A percentile compares a stretch with the other conserved stretches of the same genome.
phyloP scores from a whole-genome alignment of 2,797 vertebrate species.

The Sorex maritimensis region DNA sequence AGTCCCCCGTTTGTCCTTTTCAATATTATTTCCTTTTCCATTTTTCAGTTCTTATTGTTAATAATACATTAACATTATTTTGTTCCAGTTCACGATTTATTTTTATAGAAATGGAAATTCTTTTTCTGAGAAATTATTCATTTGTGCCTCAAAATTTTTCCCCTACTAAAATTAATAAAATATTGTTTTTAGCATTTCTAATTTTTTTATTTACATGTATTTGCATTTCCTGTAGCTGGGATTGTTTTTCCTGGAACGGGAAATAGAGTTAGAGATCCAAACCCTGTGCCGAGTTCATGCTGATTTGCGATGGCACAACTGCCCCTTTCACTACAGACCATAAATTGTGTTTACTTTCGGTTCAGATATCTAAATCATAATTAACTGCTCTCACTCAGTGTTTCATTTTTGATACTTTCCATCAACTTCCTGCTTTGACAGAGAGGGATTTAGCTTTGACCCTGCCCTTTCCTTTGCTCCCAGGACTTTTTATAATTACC shows the following conservation, averaged over 20 bases:
- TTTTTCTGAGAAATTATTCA: not conserved
- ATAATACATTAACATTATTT: too few species aligned
- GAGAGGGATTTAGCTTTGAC: not conserved
- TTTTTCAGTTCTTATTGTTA: too few species aligned
- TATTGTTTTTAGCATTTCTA: not conserved
- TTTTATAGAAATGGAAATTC: conserved; percentile 4
- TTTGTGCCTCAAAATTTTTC: not conserved
- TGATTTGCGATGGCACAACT: too few species aligned
- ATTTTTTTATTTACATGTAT: not conserved
- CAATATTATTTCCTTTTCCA: too few species aligned
- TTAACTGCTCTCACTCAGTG: not conserved
- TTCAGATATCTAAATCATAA: not conserved
- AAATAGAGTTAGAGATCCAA: not conserved
- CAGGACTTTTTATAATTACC: not conserved
- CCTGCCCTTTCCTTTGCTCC: not conserved
- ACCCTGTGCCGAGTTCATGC: too few species aligned
- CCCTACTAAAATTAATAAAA: conserved; percentile 32
- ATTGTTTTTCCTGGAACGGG: not conserved
- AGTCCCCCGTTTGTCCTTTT: too few species aligned
- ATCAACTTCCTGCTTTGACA: not conserved
- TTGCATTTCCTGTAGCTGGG: not conserved
- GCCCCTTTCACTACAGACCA: not conserved
- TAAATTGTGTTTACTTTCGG: not conserved
- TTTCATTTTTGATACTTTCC: not conserved
- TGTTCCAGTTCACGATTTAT: too few species aligned